These are phyloP conservation scores for Laspeyria flexula DNA, from an alignment of 2,888 invertebrate genomes.

Conservation along the genomic window DNA sequence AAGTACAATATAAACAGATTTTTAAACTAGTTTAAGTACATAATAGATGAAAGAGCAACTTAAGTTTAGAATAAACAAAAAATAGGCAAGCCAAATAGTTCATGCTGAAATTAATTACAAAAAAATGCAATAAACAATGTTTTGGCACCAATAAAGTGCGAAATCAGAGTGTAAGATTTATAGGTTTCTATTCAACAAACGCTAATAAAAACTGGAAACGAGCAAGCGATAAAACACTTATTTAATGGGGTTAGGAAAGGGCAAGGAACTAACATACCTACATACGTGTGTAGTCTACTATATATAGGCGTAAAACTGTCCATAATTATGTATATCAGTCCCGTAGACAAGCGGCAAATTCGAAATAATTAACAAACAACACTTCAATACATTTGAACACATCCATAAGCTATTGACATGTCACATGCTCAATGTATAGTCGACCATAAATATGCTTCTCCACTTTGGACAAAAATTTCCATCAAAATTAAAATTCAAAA, in stretches of 20 bases:
- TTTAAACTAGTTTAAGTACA: too few species aligned
- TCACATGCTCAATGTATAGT: too few species aligned
- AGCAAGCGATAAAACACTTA: constrained; percentile 45
- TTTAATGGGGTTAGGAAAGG: constrained; percentile 37
- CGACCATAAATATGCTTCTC: too few species aligned
- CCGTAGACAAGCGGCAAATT: too few species aligned
- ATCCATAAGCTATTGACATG: too few species aligned
- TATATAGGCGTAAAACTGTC: neutral
- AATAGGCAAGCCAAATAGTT: constrained; percentile 28
- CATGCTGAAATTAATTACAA: constrained; percentile 7
- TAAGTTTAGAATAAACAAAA: neutral
- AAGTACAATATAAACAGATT: too few species aligned
- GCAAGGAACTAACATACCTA: constrained; percentile 31
- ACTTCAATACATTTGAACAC: too few species aligned
- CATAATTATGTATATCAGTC: too few species aligned
- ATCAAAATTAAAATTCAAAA: too few species aligned
- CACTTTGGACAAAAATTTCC: too few species aligned
- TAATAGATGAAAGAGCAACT: too few species aligned
- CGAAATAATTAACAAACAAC: too few species aligned
- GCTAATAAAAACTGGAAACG: constrained; percentile 44
- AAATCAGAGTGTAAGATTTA: constrained; percentile 37
- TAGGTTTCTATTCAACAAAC: constrained; percentile 35
- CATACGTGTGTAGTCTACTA: constrained; percentile 18
- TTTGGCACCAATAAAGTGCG: constrained; percentile 23
- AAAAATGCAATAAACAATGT: constrained; percentile 5